Evolutionary conservation across 2,113 vertebrate genomes (phyloP), one percentile per base, ranked within the genome.

Genomic region (Siniperca knerii): DNA sequence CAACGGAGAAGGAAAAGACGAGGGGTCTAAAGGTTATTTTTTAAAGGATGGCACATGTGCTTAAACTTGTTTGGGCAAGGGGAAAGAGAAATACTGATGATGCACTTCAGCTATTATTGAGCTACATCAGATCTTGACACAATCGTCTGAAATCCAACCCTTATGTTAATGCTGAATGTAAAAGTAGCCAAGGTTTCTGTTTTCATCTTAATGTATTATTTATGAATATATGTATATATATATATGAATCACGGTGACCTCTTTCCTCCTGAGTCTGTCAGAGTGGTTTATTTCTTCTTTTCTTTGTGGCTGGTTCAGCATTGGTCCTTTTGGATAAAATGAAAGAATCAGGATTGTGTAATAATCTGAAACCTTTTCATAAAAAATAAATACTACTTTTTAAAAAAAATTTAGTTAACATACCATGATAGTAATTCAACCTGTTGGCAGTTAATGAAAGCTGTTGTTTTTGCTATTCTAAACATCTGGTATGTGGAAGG

Each of bases 161-260:
- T 35, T 37, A 18, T 12, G 42, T 6, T 40, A 10, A 79, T 55
- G 48, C 40, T 20, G 21, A 15, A 8, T 54, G 44, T 42, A 40
- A 73, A 42, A 42, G 33, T 15, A 12, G 9, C 71, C 37, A 21
- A 3, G 23, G 37, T 18, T 25, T n/a, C 20, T 37, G 60, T 64
- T 50, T 0, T 57, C 8, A 8, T 55, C 57, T 35, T n/a, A 6
- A 35, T 73, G 2, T 57, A 54, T 83, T 70, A 0, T 77, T 73
- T 60, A 70, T 80, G 70, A 35, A 74, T 40, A 73, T 69, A 29
- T 29, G 1, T 29, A 55, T 15, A 73, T 69, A 29, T 29, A 29
- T 29, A 55, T 15, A 68, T 46, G 29, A 69, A 58, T 64, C 64
- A 15, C n/a, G 0, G 29, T 65, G 54, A 84, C 77, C 52, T 50